Base-by-base conservation (phyloP, 1,140 invertebrate genomes). In the Papilio aristodemus region DNA sequence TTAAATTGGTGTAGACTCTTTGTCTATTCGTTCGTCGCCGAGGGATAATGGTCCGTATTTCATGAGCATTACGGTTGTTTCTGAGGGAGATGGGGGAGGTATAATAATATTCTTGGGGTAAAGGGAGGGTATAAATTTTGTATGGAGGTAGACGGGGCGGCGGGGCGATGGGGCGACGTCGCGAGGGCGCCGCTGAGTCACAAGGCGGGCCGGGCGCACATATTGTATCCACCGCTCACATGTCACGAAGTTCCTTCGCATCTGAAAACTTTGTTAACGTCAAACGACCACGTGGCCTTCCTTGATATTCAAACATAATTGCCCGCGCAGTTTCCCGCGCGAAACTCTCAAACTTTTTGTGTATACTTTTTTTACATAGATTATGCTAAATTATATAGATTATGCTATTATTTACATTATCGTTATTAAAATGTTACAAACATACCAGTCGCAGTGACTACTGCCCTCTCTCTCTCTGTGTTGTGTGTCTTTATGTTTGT, bases 91-190 rank as follows among this genome's bases (percentile, higher is more conserved):
- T 27, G 68, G 70, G 63, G 64, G 46, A 25, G 46, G 46, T 54
- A 54, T 69, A 72, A 75, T 84, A 86, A 89, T 86, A 83, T 86
- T 89, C 87, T 89, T 86, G 78, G 80, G 80, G 78, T 78, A 83
- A 85, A 85, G 89, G 87, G 86, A 87, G 85, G 89, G 89, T 91
- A 91, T 91, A 91, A 91, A 91, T 91, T 91, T 89, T 91, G 78
- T 76, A 89, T 88, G 87, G 86, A 81, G 89, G 89, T 80, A 91
- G 87, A 89, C 87, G 85, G 83, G 85, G 86, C 85, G 86, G 87
- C 85, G 86, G 88, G 87, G 87, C 78, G 77, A 80, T 80, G 87
- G 87, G 87, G 86, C 10, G 41, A 54, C 19, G 46, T 54, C 46
- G 78, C 82, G 81, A 89, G 87, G 87, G 87, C 89, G 86, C 89